Conservation (phyloP, 2,797 vertebrate genomes). For the Pseudochirops corinnae region DNA sequence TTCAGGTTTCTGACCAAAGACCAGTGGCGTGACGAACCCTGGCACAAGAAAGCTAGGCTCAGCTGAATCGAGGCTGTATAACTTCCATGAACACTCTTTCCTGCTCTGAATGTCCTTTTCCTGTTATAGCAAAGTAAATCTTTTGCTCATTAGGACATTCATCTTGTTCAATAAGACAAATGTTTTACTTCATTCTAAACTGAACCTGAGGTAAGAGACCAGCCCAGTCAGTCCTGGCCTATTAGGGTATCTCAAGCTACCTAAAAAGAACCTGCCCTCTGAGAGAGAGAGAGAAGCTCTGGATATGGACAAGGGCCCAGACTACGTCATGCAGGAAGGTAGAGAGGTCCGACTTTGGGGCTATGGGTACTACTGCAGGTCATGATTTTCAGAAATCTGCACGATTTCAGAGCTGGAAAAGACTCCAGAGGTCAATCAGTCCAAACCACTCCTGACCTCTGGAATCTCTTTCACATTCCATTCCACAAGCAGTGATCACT, state of each 20-base stretch:
- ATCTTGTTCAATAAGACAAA: not conserved
- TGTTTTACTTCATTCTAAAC: not conserved
- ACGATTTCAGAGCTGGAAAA: not conserved
- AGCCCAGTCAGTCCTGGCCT: not conserved
- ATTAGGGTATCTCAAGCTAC: conserved; percentile 74
- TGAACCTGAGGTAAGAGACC: not conserved
- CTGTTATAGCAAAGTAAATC: not conserved
- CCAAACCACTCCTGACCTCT: not conserved
- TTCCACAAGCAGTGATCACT: not conserved
- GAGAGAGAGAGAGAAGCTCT: conserved; percentile 74
- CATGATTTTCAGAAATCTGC: not conserved
- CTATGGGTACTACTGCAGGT: conserved; percentile 15
- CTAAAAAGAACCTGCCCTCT: conserved; percentile 76
- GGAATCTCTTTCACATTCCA: not conserved
- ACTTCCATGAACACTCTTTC: not conserved
- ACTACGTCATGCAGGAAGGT: conserved; percentile 71
- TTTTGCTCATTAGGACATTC: not conserved
- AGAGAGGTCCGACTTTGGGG: conserved; percentile 72
- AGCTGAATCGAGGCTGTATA: not conserved
- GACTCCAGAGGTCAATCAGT: not conserved
- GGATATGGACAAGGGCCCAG: conserved; percentile 77
- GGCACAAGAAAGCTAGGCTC: not conserved
- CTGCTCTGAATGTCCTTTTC: not conserved
- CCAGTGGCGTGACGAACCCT: not conserved
- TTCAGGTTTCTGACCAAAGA: not conserved